These are phyloP conservation scores for Alectoris magna DNA, from an alignment of 2,797 vertebrate species.

Conservation along the genomic window DNA sequence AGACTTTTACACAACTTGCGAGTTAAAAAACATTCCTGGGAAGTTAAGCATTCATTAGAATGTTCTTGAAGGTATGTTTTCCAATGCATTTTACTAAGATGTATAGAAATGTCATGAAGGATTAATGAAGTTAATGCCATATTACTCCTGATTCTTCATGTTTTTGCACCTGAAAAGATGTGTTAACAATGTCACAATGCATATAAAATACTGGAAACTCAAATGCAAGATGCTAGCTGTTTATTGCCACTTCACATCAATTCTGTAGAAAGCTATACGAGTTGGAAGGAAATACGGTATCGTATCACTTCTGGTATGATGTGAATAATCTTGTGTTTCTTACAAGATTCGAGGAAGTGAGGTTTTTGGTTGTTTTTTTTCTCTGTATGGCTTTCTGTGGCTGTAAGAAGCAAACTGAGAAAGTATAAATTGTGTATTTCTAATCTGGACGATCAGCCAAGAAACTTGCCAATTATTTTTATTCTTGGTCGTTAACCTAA, in stretches of 20 bases:
- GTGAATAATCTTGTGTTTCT: neutral
- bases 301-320: too few relatives aligned
- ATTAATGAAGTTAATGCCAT: neutral
- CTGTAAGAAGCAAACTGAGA: neutral
- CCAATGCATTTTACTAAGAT: neutral
- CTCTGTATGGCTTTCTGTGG: neutral
- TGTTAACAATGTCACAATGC: too few relatives aligned
- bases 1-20: neutral
- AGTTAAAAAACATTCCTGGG: neutral
- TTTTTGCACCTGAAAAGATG: neutral
- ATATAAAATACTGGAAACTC: neutral
- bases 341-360: neutral
- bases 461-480: neutral
- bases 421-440: neutral
- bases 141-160: neutral
- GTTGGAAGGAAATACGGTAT: neutral
- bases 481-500: neutral
- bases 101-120: neutral
- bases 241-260: neutral
- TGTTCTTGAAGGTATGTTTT: neutral
- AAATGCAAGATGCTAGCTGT: neutral
- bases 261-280: neutral
- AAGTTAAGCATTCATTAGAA: neutral
- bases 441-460: neutral
- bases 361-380: neutral